Conservation (phyloP, 2,888 invertebrate species). For the Smittia aterrima region DNA sequence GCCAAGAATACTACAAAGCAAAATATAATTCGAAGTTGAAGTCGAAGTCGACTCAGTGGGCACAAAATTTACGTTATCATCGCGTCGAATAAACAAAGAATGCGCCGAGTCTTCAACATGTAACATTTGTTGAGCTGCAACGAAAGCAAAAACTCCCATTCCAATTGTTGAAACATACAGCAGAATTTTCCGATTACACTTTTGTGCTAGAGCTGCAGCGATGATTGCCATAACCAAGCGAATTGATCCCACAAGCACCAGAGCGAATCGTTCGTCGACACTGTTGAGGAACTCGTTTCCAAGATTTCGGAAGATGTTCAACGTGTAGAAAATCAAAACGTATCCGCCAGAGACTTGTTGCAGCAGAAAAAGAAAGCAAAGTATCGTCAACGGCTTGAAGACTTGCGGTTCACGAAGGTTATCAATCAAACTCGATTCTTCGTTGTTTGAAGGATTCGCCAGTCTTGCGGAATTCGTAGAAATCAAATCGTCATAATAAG, state of each 20-base stretch:
- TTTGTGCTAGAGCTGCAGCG: constrained; percentile 47
- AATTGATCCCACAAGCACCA: constrained; percentile 56
- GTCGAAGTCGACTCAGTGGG: neutral
- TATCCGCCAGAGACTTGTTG: constrained; percentile 61
- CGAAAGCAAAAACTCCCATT: constrained; percentile 54
- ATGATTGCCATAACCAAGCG: constrained; percentile 34
- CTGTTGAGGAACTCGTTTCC: constrained; percentile 54
- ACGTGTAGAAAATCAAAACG: constrained; percentile 60
- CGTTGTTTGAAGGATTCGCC: neutral
- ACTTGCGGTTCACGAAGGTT: constrained; percentile 51
- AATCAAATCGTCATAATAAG: constrained; percentile 28
- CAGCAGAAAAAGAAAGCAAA: constrained; percentile 55
- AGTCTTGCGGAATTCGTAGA: neutral
- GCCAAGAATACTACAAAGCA: constrained; percentile 55
- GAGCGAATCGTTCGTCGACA: constrained; percentile 55
- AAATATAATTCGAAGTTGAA: constrained; percentile 44
- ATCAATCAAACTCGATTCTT: constrained; percentile 20
- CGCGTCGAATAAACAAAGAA: neutral
- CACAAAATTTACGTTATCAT: neutral
- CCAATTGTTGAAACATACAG: constrained; percentile 57
- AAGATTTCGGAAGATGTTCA: constrained; percentile 56
- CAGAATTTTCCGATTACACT: constrained; percentile 56
- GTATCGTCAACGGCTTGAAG: constrained; percentile 57
- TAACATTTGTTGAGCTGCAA: constrained; percentile 43
- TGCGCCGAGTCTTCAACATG: constrained; percentile 1